Evolutionary conservation across 2,113 vertebrate genomes (phyloP).

Genomic region (Sebastes fasciatus): DNA sequence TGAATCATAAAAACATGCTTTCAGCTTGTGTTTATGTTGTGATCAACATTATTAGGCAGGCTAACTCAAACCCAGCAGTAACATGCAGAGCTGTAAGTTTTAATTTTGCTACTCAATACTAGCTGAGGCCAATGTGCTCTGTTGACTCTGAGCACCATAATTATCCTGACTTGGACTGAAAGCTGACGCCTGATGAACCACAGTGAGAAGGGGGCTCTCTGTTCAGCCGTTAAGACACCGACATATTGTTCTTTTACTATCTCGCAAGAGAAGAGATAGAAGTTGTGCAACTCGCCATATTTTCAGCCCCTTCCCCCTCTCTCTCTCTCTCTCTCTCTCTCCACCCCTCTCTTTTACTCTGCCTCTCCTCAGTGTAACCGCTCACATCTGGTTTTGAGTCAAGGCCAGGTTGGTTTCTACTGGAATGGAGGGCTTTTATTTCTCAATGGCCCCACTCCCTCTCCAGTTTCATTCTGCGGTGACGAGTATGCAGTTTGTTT

Average conservation of each 20-base stretch:
- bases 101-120: conserved; percentile 17
- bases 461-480: conserved; percentile 78
- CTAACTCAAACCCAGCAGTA: conserved; percentile 15
- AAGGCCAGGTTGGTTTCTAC: conserved; percentile 80
- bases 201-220: conserved; percentile 15
- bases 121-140: conserved; percentile 26
- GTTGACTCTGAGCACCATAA: conserved; percentile 53
- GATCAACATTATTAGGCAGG: conserved; percentile 19
- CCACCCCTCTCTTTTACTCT: conserved; percentile 46
- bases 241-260: conserved; percentile 62
- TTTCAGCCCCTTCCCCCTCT: conserved; percentile 45
- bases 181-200: conserved; percentile 39
- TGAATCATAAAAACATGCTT: background rate
- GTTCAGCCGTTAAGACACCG: conserved; percentile 44
- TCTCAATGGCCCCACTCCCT: conserved; percentile 76
- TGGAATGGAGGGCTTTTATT: conserved; percentile 81
- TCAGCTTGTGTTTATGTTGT: conserved; percentile 23
- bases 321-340: conserved; percentile 1
- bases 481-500: conserved; percentile 72
- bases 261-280: conserved; percentile 60
- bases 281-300: conserved; percentile 70
- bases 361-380: conserved; percentile 63
- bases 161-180: conserved; percentile 43
- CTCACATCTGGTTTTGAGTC: conserved; percentile 86
- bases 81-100: conserved; percentile 29